Evolutionary conservation across 2,113 vertebrate species (phyloP), one percentile per base, ranked within the genome.

Genomic region (Gadus chalcogrammus): DNA sequence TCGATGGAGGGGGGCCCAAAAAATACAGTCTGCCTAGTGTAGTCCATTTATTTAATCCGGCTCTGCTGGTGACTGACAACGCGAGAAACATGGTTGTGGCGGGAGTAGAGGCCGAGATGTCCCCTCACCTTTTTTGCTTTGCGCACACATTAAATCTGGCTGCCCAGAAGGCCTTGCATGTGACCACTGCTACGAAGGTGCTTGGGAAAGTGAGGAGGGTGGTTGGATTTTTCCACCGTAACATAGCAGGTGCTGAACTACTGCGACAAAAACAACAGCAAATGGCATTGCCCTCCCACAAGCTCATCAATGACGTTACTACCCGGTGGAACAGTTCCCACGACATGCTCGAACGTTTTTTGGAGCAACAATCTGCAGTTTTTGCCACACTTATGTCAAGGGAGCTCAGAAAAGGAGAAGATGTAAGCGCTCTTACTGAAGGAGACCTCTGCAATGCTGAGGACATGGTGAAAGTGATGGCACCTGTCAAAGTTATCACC

Each of bases 391-490:
- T 73, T 16, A 20, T 64, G 66, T 38, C 60, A 55, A 74, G 48
- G 52, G 65, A 74, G 18, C 24, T 74, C n/a, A 52, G 66, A 68
- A 68, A 74, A 56, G 61, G 60, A 52, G 59, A 52, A 11, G 67
- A 68, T 5, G 65, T 74, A 17, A 68, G 22, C 61, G 24, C 48
- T 62, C 59, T 73, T 22, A 56, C 15, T 20, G 35, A 68, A 11
- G 35, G 12, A 20, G 61, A 64, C 66, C 31, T 73, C 58, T 6
- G 35, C 38, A 42, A 56, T 22, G 60, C 66, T 38, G 72, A 69
- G n/a, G 72, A 68, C 42, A 69, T 18, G 15, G 61, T 74, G n/a
- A 74, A 58, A 17, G 42, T 64, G 42, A 68, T 69, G 67, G 72
- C 38, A 17, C 66, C 48, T 24, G 42, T 69, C 59, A 69, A 74